Evolutionary conservation across 2,888 invertebrate genomes (phyloP).

Genomic region (Liodrosophila aerea): DNA sequence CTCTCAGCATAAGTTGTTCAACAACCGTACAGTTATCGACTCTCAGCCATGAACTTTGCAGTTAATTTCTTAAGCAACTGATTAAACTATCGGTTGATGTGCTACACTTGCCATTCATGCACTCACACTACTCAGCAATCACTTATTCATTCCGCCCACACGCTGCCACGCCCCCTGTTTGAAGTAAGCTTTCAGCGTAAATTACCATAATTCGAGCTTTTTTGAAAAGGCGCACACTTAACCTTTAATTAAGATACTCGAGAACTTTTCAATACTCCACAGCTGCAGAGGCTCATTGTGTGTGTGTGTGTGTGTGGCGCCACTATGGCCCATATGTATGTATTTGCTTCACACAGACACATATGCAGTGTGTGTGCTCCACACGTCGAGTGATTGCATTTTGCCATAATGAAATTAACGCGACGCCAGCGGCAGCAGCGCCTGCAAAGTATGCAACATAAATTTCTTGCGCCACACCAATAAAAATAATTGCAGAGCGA

Average conservation of each 20-base stretch:
- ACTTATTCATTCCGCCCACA: slow-evolving; percentile 8
- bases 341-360: slow-evolving; percentile 9
- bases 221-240: slow-evolving; percentile 66
- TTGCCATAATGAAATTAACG: slow-evolving; percentile 73
- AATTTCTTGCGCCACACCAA: slow-evolving; percentile 66
- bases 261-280: slow-evolving; percentile 70
- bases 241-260: slow-evolving; percentile 74
- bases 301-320: slow-evolving; percentile 31
- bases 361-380: slow-evolving; percentile 13
- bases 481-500: slow-evolving; percentile 69
- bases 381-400: slow-evolving; percentile 62
- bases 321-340: slow-evolving; percentile 36
- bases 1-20: background rate
- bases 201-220: slow-evolving; percentile 70
- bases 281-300: slow-evolving; percentile 11
- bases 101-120: slow-evolving; percentile 13
- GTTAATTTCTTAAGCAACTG: no score
- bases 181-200: slow-evolving; percentile 58
- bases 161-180: slow-evolving; percentile 28
- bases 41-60: slow-evolving; percentile 22
- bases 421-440: slow-evolving; percentile 48
- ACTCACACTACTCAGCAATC: slow-evolving; percentile 2
- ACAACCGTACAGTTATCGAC: slow-evolving; percentile 11
- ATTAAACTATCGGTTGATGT: no score
- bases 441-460: slow-evolving; percentile 71